Evolutionary conservation across 92 coral and sea anemone species (phyloP), one percentile per base, ranked within the genome.

Genomic region (Siderastrea siderea): DNA sequence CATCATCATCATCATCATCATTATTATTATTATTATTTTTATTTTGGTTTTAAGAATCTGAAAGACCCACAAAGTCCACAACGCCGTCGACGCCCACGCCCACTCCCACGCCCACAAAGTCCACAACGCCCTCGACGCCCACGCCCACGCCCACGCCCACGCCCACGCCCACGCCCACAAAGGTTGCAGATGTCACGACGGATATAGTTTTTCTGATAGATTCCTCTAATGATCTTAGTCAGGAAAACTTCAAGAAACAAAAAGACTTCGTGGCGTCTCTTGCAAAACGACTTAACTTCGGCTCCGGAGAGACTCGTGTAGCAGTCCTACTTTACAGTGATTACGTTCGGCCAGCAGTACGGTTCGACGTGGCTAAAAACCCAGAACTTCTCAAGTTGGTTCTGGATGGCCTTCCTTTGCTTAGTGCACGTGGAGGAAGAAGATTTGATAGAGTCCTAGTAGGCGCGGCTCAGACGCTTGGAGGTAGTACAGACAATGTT

Each of bases 151-250:
- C 38, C 38, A 26, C 38, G n/a, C n/a, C n/a, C n/a, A 26, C 38
- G 38, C 38, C 38, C 38, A 26, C 38, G 38, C 38, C 38, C 38
- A 26, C 38, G 38, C 38, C 38, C 38, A 26, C 38, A 26, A 26
- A 26, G 38, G 38, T 26, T 26, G 38, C 49, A 74, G 64, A 74
- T 64, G 68, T 92, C 16, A 71, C 19, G 54, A 80, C 96, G 12
- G 99, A 96, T 48, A 84, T 96, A 7, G 54, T 96, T n/a, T 95
- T 96, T 68, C 68, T 96, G 8, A 81, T 96, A 94, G 99, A 95
- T 80, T 93, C 96, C 1, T 96, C 99, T 19, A 80, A 87, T n/a
- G 87, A 89, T 75, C 92, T 93, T n/a, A 82, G 77, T 2, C 73
- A 49, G 46, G 81, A 81, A 2, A 86, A 95, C 4, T 93, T 85